Evolutionary conservation across 1,140 invertebrate species (phyloP), one percentile per base, ranked within the genome.

Genomic region (Drosophila gunungcola): DNA sequence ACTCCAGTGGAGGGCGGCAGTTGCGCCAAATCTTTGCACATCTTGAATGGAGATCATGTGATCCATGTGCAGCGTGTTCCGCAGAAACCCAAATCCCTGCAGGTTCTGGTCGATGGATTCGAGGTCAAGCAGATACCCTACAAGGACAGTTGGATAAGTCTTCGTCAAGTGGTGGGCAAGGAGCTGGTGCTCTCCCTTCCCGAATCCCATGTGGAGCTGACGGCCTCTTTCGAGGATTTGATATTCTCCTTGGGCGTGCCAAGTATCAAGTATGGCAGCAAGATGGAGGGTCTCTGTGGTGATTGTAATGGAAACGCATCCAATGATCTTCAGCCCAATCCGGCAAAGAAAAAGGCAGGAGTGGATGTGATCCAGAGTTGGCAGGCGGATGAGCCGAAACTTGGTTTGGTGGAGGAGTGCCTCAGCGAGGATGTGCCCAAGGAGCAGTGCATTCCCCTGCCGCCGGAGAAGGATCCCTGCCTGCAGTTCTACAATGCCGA

Each of bases 221-320:
- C 89, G 7, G 93, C 93, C 3, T 72, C 92, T 0, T 93, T 93
- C 38, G 88, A 93, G 0, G 94, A 94, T 43, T 93, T 95, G 78
- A 94, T 94, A 12, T 96, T 96, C 69, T 93, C 92, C 0, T 25
- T 91, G 51, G 77, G 79, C n/a, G 93, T 95, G 3, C 96, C 97
- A 0, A 97, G 96, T 1, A 94, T 95, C 48, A 93, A 95, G 21
- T 97, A 97, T 90, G 94, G 93, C 11, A 95, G 95, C 61, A 94
- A 94, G 54, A 95, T 95, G 34, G 95, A 97, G 92, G 97, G 97
- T 41, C 91, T 97, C 1, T 97, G 97, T 90, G 96, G 96, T 53
- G 94, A 95, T 72, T 97, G 97, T 85, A 96, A 97, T 73, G 93
- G 94, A 10, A 93, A 96, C 80, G 90, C 93, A 10, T 92, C 94